phyloP scores from a whole-genome alignment of 2,888 invertebrate genomes.

The Entomobrya proxima region DNA sequence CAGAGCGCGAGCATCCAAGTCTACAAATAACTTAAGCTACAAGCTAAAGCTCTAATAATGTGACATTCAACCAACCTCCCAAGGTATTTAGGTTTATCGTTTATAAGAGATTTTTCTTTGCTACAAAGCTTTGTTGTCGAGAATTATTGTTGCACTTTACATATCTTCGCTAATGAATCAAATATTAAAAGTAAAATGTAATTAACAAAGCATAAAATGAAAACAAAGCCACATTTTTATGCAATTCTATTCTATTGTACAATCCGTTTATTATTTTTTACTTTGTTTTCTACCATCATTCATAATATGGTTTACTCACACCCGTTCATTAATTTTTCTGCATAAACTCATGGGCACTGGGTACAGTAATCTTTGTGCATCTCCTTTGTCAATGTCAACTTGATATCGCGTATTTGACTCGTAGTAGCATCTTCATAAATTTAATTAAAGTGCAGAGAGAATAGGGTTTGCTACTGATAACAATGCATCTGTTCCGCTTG shows the following conservation, averaged over 20 bases:
- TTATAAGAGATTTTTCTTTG: not conserved
- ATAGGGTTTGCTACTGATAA: slow-evolving; percentile 3
- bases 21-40: no score
- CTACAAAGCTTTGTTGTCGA: not conserved
- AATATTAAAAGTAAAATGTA: slow-evolving; percentile 26
- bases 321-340: not conserved
- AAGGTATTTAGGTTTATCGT: slow-evolving; percentile 58
- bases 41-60: not conserved
- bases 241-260: not conserved
- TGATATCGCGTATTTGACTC: not conserved
- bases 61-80: not conserved
- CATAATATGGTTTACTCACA: not conserved
- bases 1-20: no score
- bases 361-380: not conserved
- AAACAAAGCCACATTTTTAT: not conserved
- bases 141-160: not conserved
- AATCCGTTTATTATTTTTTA: not conserved
- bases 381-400: slow-evolving; percentile 55
- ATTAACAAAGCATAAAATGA: not conserved
- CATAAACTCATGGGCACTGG: not conserved
- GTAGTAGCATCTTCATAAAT: slow-evolving; percentile 36
- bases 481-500: slow-evolving; percentile 26
- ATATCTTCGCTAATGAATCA: slow-evolving; percentile 9
- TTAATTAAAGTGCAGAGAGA: slow-evolving; percentile 43
- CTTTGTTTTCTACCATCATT: not conserved